Conservation (phyloP, 1,140 invertebrate genomes). For the Brachionus sp. region DNA sequence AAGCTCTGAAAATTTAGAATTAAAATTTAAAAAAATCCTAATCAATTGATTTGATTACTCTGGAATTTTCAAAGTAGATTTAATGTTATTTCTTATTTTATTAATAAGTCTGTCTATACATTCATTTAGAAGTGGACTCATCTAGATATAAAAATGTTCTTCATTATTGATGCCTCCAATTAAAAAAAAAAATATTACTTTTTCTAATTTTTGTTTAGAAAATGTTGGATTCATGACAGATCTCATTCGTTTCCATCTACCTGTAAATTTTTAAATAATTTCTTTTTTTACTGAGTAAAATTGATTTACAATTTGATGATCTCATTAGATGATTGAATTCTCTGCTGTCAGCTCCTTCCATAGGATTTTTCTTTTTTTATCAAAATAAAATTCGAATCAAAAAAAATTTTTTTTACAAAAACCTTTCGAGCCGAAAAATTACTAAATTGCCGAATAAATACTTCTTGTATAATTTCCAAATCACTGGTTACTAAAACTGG, state of each 20-base stretch:
- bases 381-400: not conserved
- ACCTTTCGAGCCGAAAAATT: conserved; percentile 60
- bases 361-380: not conserved
- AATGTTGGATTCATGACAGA: conserved; percentile 49
- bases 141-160: not conserved
- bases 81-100: not conserved
- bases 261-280: conserved; percentile 48
- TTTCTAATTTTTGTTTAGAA: conserved; percentile 48
- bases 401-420: conserved; percentile 3
- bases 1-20: not conserved
- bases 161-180: not conserved
- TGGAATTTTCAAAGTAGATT: not conserved
- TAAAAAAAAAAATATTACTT: conserved; percentile 38
- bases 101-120: not conserved
- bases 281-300: not conserved
- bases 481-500: conserved; percentile 59
- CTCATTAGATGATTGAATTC: not conserved
- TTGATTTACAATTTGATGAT: not conserved
- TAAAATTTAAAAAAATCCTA: not conserved
- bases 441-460: conserved; percentile 61
- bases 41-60: not conserved
- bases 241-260: conserved; percentile 51
- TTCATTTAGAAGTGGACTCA: not conserved
- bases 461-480: conserved; percentile 56
- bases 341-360: not conserved